Conservation (phyloP, 2,888 invertebrate genomes). For the Clivina fossor region DNA sequence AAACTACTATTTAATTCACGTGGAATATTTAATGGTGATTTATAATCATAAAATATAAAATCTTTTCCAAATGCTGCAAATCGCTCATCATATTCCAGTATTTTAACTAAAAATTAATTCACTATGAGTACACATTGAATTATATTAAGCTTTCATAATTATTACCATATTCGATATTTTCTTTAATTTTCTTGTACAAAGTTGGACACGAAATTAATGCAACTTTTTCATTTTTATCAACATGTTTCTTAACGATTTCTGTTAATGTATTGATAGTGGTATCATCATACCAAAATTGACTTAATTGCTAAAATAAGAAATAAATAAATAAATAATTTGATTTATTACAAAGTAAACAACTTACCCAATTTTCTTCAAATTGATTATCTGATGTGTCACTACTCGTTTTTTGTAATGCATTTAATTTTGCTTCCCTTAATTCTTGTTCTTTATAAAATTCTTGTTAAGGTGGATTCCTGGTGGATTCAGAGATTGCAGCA, state of each 20-base stretch:
- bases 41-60: conserved; percentile 88
- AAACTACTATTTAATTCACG: conserved; percentile 62
- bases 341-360: too few relatives aligned
- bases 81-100: conserved; percentile 84
- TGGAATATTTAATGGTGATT: conserved; percentile 69
- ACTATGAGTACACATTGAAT: conserved; percentile 38
- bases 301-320: conserved; percentile 75
- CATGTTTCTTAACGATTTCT: conserved; percentile 62
- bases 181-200: conserved; percentile 69
- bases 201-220: conserved; percentile 90
- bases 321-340: conserved; percentile 11
- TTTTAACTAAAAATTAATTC: conserved; percentile 60
- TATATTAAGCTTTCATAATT: too few relatives aligned
- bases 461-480: conserved; percentile 66
- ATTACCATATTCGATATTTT: conserved; percentile 50
- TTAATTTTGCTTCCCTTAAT: conserved; percentile 60
- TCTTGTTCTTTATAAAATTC: conserved; percentile 76
- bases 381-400: too few relatives aligned
- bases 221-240: conserved; percentile 63
- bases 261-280: conserved; percentile 73
- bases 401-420: conserved; percentile 38
- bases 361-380: conserved; percentile 84
- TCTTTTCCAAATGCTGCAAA: conserved; percentile 78
- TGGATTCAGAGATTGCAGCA: too few relatives aligned
- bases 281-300: conserved; percentile 96